Evolutionary conservation across 30 jellyfish, hydroid and myxozoan species (phyloP), one percentile per base, ranked within the genome.

Genomic region (Hydractinia symbiolongicarpus): DNA sequence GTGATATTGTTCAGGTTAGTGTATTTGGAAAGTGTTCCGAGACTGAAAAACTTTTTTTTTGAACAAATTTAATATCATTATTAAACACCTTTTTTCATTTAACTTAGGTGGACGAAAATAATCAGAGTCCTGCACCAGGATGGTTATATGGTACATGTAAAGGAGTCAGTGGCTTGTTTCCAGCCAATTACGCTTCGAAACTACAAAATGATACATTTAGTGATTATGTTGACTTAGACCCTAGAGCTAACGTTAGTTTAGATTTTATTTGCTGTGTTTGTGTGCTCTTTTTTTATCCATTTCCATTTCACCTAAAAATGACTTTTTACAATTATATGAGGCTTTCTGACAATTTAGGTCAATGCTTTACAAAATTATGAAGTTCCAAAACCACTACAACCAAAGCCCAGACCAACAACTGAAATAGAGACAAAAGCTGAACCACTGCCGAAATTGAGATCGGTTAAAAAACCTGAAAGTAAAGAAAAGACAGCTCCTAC

Each of bases 171-270:
- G 98, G 98, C 52, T 74, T 93, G 13, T 93, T 93, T 64, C 98
- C 98, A 4, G 90, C 90, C 5, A 87, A 83, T 64, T 93, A 93
- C 75, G 96, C 90, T 14, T 92, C 95, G 40, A 81, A 84, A 72
- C 56, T 87, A 49, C 94, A 88, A 76, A 72, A 61, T 17, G 96
- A 87, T 56, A 83, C 89, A 11, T 87, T 83, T 58, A 73, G 94
- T 9, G 98, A 93, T 80, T 93, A 93, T 78, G 98, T 93, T 55
- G 98, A 93, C 62, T 66, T 93, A 7, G 96, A 93, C 79, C 96
- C 96, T 40, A 88, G 86, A 62, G 89, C 96, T 14, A 81, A 61
- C 17, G 81, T 89, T 55, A 49, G 66, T 14, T 19, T 8, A 5
- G 4, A 0, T 9, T 17, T 14, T 51, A 0, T 19, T 8, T 76